A percentile compares a stretch with the other conserved stretches of the same genome.
These are phyloP conservation scores for Brevimyrus niger DNA, from an alignment of 2,113 vertebrate species.

Conservation along the genomic window DNA sequence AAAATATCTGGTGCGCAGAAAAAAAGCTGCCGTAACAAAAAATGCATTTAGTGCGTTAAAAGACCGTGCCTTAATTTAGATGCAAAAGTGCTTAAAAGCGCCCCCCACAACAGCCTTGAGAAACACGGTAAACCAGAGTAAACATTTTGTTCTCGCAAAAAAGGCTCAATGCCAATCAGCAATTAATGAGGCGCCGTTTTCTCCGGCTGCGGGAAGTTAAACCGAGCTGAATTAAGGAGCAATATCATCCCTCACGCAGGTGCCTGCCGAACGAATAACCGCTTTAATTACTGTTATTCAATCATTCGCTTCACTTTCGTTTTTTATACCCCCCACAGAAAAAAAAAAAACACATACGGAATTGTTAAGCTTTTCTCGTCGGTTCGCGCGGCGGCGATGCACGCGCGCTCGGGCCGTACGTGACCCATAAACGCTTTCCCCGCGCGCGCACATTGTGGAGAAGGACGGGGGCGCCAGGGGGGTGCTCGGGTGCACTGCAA, in stretches of 20 bases:
- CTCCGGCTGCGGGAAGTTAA: slow-evolving; percentile 69
- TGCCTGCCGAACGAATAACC: slow-evolving; percentile 97
- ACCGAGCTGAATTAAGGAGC: slow-evolving; percentile 71
- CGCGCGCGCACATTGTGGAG: slow-evolving; percentile 62
- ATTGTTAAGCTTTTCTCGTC: slow-evolving; percentile 90
- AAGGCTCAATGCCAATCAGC: slow-evolving; percentile 68
- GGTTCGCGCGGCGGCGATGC: slow-evolving; percentile 80
- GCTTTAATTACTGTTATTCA: slow-evolving; percentile 99
- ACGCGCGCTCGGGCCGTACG: slow-evolving; percentile 64
- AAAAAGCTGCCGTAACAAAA: slow-evolving; percentile 16
- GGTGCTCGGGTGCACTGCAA: slow-evolving; percentile 25
- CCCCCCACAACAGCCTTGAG: slow-evolving; percentile 45
- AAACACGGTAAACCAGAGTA: slow-evolving; percentile 59
- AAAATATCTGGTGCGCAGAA: slow-evolving; percentile 3
- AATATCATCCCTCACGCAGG: slow-evolving; percentile 80
- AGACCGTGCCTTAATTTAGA: slow-evolving; percentile 28
- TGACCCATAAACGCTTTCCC: slow-evolving; percentile 68
- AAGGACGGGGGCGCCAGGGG: slow-evolving; percentile 39
- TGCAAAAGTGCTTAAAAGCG: slow-evolving; percentile 41
- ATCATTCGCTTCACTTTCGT: slow-evolving; percentile 82
- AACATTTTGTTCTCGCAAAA: slow-evolving; percentile 66
- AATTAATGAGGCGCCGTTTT: slow-evolving; percentile 70
- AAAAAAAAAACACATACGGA: slow-evolving; percentile 65
- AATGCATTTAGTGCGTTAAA: slow-evolving; percentile 15
- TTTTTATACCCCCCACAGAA: slow-evolving; percentile 35